Evolutionary conservation across 2,797 vertebrate genomes (phyloP).

Genomic region (Xiphorhynchus erythropygius): DNA sequence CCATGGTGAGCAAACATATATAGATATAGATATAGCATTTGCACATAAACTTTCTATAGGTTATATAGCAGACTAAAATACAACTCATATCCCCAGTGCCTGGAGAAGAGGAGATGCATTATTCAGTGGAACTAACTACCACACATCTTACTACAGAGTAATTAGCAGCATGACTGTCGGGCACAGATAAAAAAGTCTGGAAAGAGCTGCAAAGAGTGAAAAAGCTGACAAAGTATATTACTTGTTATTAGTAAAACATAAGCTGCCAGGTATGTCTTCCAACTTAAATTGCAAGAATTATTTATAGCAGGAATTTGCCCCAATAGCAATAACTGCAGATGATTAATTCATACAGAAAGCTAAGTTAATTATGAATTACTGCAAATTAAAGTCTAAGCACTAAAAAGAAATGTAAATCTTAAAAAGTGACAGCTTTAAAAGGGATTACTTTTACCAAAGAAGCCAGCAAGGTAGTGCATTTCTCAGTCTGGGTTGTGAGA

Average conservation of each 20-base stretch:
- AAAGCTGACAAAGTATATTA: slow-evolving; percentile 28
- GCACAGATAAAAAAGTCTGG: slow-evolving; percentile 1
- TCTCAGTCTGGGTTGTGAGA: neutral
- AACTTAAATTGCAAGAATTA: neutral
- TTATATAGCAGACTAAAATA: neutral
- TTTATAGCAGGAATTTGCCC: slow-evolving; percentile 32
- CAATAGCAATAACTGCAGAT: slow-evolving; percentile 12
- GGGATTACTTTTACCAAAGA: neutral
- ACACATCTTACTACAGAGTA: neutral
- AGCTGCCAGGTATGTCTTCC: slow-evolving; percentile 12
- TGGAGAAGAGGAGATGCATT: slow-evolving; percentile 8
- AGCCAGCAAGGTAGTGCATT: neutral
- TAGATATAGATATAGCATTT: neutral
- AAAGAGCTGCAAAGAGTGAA: neutral
- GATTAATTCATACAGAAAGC: slow-evolving; percentile 40
- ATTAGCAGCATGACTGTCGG: slow-evolving; percentile 21
- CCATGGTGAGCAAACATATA: accelerated
- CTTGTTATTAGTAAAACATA: slow-evolving; percentile 1
- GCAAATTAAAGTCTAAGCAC: slow-evolving; percentile 11
- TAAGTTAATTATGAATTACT: slow-evolving; percentile 43
- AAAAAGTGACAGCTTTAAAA: neutral
- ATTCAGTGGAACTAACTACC: slow-evolving; percentile 13
- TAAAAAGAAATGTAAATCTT: slow-evolving; percentile 26
- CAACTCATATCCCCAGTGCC: neutral
- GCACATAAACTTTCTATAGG: neutral